These are phyloP conservation scores for Rallus limicola DNA, from an alignment of 2,113 vertebrate genomes.

Conservation along the genomic window DNA sequence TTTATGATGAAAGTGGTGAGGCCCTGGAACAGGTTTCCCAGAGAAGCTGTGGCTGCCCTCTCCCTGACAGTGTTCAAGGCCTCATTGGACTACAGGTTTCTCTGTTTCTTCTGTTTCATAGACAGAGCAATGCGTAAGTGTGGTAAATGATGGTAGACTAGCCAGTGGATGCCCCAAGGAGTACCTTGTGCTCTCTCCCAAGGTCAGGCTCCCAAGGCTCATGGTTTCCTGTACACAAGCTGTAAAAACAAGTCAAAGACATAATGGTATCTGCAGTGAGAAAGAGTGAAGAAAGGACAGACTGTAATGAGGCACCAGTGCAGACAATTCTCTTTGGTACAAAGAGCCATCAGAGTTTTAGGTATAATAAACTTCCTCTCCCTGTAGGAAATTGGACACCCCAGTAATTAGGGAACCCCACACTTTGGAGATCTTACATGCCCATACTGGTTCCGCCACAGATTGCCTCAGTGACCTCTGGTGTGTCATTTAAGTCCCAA, in stretches of 20 bases:
- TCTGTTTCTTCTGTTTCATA: neutral
- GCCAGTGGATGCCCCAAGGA: neutral
- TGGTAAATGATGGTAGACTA: rapidly evolving
- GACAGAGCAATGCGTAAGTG: neutral
- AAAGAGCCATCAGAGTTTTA: neutral
- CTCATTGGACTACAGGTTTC: neutral
- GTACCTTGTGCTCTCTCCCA: neutral
- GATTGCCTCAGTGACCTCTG: neutral
- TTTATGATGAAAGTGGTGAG: no score
- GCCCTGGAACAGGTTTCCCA: no score
- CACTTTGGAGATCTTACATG: rapidly evolving
- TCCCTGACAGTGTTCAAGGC: no score
- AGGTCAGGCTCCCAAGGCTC: neutral
- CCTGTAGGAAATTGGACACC: neutral
- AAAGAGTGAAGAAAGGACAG: neutral
- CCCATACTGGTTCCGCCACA: neutral
- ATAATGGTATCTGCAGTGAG: neutral
- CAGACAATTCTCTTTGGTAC: neutral
- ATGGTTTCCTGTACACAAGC: neutral
- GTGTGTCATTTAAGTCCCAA: neutral
- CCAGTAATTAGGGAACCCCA: neutral
- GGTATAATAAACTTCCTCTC: neutral
- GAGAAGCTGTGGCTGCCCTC: no score
- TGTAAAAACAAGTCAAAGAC: neutral
- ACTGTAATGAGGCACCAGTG: neutral